phyloP scores from a whole-genome alignment of 2,888 invertebrate species.

The Agriotes lineatus region DNA sequence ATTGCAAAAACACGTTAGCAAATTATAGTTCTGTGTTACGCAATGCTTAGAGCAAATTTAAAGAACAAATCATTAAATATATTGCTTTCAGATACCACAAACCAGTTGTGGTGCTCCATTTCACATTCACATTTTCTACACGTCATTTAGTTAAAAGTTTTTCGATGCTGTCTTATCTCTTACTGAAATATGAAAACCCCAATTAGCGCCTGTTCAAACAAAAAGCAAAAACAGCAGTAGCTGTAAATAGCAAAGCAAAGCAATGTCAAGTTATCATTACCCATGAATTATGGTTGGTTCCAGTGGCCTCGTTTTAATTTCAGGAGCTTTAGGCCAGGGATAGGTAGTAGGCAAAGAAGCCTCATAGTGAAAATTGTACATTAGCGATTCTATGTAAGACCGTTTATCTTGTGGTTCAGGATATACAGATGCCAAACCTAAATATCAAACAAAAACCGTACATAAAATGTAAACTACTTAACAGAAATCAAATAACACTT shows the following conservation, averaged over 20 bases:
- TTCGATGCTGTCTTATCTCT: too few relatives aligned
- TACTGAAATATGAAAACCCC: too few relatives aligned
- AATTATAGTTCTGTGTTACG: too few relatives aligned
- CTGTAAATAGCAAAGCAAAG: background rate
- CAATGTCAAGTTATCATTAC: constrained; percentile 38
- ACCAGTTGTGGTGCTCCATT: background rate
- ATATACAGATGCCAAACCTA: constrained; percentile 86
- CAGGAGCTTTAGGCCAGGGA: constrained; percentile 69
- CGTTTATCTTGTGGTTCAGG: constrained; percentile 85
- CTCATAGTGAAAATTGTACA: constrained; percentile 85
- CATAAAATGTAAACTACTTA: background rate
- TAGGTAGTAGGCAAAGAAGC: constrained; percentile 80
- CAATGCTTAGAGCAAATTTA: background rate
- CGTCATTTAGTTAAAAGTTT: too few relatives aligned
- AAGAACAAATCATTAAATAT: too few relatives aligned
- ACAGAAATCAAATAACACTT: constrained; percentile 47
- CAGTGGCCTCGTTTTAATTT: constrained; percentile 60
- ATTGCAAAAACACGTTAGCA: too few relatives aligned
- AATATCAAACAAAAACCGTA: constrained; percentile 43
- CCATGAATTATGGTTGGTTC: constrained; percentile 58
- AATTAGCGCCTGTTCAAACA: background rate
- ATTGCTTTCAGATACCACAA: too few relatives aligned
- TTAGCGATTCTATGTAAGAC: constrained; percentile 78
- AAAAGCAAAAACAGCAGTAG: background rate
- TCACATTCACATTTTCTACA: background rate